Base-by-base conservation (phyloP, 2,888 invertebrate genomes). In the Tillus elongatus region DNA sequence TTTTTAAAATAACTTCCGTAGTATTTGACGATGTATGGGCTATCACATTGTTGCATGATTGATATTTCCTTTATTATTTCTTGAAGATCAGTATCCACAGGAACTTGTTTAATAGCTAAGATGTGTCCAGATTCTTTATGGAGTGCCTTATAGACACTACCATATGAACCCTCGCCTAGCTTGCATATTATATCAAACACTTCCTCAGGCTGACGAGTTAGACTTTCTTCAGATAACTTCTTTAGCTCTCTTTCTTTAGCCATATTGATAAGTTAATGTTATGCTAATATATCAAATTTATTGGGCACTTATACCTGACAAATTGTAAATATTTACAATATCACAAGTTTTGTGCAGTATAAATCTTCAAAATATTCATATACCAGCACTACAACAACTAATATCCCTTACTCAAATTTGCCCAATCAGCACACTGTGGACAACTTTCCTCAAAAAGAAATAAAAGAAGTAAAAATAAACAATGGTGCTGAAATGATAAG, bases 1-100 rank as follows among this genome's bases (percentile, higher is more conserved):
- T 97, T 95, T 67, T 95, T 95, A 72, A 99, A 99, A 70, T 98
- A 99, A 67, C 95, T 96, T 61, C 98, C 98, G 70, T 97, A 99
- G 68, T 98, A 99, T 69, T 98, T 96, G 57, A 99, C 98, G 49
- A 99, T 97, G 70, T 90, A 97, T 28, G 92, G 92, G 57, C 92
- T 92, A 74, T 99, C 97, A 70, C 98, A 99, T 71, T 99, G 97
- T 73, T 99, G 98, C 98, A 98, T 99, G 60, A 99, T 98, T 52
- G 95, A 96, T 63, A 99, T 99, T 75, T 98, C 98, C 70, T 97
- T 97, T 61, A 97, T 97, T 59, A 97, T 96, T 75, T 97, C 97
- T 69, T 96, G 95, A 52, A 96, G 77, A 72, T 98, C 97, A 2
- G 96, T 96, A 69, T 98, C 97, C 33, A 99, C 97, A 30, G 97